Conservation (phyloP, 2,113 vertebrate genomes). For the Brachionichthys hirsutus region DNA sequence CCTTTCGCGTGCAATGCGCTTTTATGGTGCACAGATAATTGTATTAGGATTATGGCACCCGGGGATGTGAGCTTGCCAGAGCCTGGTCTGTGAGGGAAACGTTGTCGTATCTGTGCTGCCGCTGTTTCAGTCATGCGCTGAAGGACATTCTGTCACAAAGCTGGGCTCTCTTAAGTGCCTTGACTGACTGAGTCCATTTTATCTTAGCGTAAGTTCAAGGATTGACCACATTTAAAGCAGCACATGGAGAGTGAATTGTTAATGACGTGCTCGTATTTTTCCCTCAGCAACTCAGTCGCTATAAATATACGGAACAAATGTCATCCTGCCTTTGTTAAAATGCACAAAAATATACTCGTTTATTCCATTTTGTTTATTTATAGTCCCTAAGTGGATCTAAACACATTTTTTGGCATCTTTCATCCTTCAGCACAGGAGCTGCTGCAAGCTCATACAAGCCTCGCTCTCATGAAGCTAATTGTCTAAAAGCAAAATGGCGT, state of each 20-base stretch:
- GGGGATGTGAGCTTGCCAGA: conserved; percentile 47
- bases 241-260: conserved; percentile 8
- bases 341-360: conserved; percentile 8
- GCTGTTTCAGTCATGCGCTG: conserved; percentile 16
- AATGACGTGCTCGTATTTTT: background rate
- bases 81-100: conserved; percentile 43
- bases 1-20: conserved; percentile 58
- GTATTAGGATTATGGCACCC: conserved; percentile 50
- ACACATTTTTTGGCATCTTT: conserved; percentile 13
- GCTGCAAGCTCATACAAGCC: conserved; percentile 8
- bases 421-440: conserved; percentile 10
- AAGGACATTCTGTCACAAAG: conserved; percentile 4
- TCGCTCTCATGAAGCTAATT: conserved; percentile 50
- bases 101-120: conserved; percentile 20
- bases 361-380: conserved; percentile 13
- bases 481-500: conserved; percentile 46
- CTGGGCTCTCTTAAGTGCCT: conserved; percentile 5
- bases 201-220: background rate
- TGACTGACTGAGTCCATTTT: conserved; percentile 7
- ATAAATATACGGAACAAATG: background rate
- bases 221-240: background rate
- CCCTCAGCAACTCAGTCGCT: background rate
- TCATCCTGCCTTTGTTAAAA: background rate
- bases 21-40: conserved; percentile 45
- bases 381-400: conserved; percentile 13